Conservation (phyloP, 1,140 invertebrate genomes). For the Archivesica marissinica region DNA sequence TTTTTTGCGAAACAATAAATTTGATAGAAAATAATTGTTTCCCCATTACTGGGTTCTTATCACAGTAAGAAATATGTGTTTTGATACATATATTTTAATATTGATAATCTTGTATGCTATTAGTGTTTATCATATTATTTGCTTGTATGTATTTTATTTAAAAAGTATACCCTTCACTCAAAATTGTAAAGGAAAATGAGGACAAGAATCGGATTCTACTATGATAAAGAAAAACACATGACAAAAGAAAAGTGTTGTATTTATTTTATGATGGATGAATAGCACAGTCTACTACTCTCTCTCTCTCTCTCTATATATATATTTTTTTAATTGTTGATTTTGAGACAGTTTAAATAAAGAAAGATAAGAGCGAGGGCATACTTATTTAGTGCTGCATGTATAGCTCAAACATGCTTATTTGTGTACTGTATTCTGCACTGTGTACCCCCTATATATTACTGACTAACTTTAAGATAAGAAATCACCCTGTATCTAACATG, state of each 20-base stretch:
- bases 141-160: slow-evolving; percentile 40
- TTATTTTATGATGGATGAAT: no score
- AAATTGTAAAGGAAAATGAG: no score
- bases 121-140: slow-evolving; percentile 42
- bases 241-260: no score
- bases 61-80: slow-evolving; percentile 2
- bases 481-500: slow-evolving; percentile 1
- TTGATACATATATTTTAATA: not conserved
- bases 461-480: slow-evolving; percentile 24
- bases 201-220: no score
- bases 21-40: not conserved
- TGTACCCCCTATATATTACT: slow-evolving; percentile 20
- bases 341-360: no score
- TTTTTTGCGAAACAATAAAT: not conserved
- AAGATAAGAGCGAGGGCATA: not conserved
- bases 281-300: no score
- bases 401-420: slow-evolving; percentile 20
- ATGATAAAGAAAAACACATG: no score
- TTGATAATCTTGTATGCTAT: slow-evolving; percentile 15
- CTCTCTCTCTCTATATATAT: no score
- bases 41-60: not conserved
- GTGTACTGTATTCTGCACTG: slow-evolving; percentile 32
- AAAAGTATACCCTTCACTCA: slow-evolving; percentile 33
- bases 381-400: slow-evolving; percentile 27
- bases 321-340: no score